A percentile compares a stretch with the other conserved stretches of the same genome.
These are phyloP conservation scores for Hepsetus odoe DNA, from an alignment of 2,113 vertebrate genomes.

Conservation along the genomic window DNA sequence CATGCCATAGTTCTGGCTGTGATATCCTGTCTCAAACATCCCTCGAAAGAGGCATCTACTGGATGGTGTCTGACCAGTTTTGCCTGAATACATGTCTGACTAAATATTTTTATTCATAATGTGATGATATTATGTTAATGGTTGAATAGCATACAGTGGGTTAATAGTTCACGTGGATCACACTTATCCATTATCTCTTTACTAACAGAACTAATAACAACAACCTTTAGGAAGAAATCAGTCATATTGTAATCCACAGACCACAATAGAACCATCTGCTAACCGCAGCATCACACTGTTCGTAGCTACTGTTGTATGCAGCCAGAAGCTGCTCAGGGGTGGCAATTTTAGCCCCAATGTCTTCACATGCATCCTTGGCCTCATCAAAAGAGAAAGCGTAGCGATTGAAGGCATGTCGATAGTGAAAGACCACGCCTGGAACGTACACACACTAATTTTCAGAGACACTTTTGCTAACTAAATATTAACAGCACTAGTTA, in stretches of 20 bases:
- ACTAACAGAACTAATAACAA: conserved; percentile 4
- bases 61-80: conserved; percentile 84
- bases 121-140: too few species aligned
- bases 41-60: conserved; percentile 86
- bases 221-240: neutral
- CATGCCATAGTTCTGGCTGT: conserved; percentile 87
- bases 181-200: neutral
- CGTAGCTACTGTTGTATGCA: conserved; percentile 86
- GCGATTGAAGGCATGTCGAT: conserved; percentile 84
- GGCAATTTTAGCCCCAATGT: conserved; percentile 85
- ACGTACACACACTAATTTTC: neutral
- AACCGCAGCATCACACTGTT: conserved; percentile 96
- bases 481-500: neutral
- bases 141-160: neutral
- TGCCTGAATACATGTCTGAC: neutral
- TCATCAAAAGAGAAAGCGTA: conserved; percentile 85
- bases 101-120: neutral
- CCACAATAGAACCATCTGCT: conserved; percentile 90
- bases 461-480: too few species aligned
- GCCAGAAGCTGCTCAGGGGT: conserved; percentile 89
- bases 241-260: conserved; percentile 57
- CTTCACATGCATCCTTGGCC: conserved; percentile 82
- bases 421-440: conserved; percentile 92
- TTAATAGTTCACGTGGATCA: neutral
- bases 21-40: conserved; percentile 92